Evolutionary conservation across 2,888 invertebrate genomes (phyloP), one percentile per base, ranked within the genome.

Genomic region (Apodemia hepburni): DNA sequence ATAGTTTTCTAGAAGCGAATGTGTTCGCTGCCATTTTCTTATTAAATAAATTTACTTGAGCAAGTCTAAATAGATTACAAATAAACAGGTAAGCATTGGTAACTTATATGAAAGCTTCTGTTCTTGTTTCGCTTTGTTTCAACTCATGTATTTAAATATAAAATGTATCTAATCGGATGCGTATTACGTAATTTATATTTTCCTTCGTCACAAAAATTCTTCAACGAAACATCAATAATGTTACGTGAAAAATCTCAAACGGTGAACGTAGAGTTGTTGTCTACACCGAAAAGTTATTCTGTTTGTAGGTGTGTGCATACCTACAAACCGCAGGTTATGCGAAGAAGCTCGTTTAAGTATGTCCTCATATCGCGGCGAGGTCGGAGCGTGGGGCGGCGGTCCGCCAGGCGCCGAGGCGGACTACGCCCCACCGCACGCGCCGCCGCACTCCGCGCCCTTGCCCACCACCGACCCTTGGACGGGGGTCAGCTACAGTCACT

Each of bases 211-310:
- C 79, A 80, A 74, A 82, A 78, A 74, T 66, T 77, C 80, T 81
- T 79, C 81, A 79, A 76, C 80, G 80, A 82, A 77, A 80, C 78
- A 80, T 79, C 81, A 82, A 73, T 76, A 77, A 71, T 75, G 72
- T 77, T 75, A 75, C 75, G 77, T 78, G 78, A 84, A 80, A 82
- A 78, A 76, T 76, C 77, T 78, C 82, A 76, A 80, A 79, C 79
- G 81, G 79, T 74, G 77, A 81, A 70, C 75, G 76, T 79, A 84
- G 88, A 89, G 77, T 85, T 85, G 90, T 81, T 87, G 82, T 87
- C 89, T 92, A 93, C 93, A 93, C 93, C 93, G 87, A 92, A 92
- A 90, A 93, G 93, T 93, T 93, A 84, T 93, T 93, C 93, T 93
- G 93, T 93, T 93, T 93, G 92, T 93, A 93, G 93, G 93, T 93